Evolutionary conservation across 2,113 vertebrate genomes (phyloP).

Genomic region (Mirza zaza): DNA sequence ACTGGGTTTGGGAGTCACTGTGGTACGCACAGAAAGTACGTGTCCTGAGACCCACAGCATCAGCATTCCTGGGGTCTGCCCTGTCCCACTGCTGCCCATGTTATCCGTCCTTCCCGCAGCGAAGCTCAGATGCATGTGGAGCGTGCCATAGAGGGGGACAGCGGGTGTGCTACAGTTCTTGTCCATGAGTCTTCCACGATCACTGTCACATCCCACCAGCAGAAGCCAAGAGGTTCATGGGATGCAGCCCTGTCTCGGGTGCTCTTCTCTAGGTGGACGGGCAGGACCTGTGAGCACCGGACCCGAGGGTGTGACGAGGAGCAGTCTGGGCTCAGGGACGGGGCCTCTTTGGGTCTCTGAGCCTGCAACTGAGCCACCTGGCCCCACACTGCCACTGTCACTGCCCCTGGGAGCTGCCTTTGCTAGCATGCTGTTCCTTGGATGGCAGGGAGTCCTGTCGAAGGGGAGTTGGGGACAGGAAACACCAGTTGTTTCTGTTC

Average conservation of each 20-base stretch:
- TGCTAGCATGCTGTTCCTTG: background rate
- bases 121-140: slow-evolving; percentile 89
- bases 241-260: accelerated
- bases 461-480: background rate
- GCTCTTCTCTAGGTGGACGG: accelerated
- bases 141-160: slow-evolving; percentile 89
- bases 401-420: background rate
- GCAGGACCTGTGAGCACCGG: accelerated
- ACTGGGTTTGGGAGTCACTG: background rate
- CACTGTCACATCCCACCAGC: slow-evolving; percentile 88
- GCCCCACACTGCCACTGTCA: background rate
- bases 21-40: accelerated
- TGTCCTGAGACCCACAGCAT: background rate
- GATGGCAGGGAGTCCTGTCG: background rate
- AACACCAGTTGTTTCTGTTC: background rate
- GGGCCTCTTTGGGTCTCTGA: background rate
- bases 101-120: background rate
- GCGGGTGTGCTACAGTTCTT: slow-evolving; percentile 92
- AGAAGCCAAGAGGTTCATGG: slow-evolving; percentile 56
- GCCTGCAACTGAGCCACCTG: background rate
- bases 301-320: accelerated
- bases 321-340: background rate
- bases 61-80: too few species aligned
- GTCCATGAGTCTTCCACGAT: slow-evolving; percentile 90
- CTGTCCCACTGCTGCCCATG: background rate